Percentiles rank a stretch among this genome's conserved stretches.
phyloP scores from a whole-genome alignment of 2,113 vertebrate species.

The Megaleporinus macrocephalus region DNA sequence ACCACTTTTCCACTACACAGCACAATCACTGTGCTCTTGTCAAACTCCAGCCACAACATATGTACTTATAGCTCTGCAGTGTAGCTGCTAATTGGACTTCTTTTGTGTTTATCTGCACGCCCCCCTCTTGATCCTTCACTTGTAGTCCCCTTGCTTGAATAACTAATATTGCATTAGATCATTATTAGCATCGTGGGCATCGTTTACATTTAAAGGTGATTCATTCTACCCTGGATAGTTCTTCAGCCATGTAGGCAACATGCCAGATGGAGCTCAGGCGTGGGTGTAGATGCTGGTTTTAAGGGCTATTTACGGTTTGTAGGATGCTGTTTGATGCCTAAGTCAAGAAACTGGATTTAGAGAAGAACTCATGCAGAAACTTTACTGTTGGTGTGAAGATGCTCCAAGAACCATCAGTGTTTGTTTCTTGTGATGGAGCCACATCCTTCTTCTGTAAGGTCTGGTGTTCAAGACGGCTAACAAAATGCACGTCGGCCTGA shows the following conservation, averaged over 20 bases:
- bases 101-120: neutral
- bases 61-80: neutral
- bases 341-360: neutral
- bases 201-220: constrained; percentile 16
- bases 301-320: constrained; percentile 36
- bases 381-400: neutral
- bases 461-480: neutral
- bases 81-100: constrained; percentile 12
- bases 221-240: constrained; percentile 21
- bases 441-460: neutral
- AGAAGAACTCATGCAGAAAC: neutral
- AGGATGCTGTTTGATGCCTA: constrained; percentile 12
- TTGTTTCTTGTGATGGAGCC: neutral
- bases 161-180: neutral
- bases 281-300: constrained; percentile 31
- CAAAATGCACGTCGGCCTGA: constrained; percentile 11
- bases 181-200: constrained; percentile 24
- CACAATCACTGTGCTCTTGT: neutral
- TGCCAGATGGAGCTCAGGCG: constrained; percentile 16
- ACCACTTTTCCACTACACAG: too few relatives aligned
- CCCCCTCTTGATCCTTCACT: neutral
- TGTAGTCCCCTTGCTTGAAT: neutral
- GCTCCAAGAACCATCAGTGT: neutral
- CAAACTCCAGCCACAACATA: neutral
- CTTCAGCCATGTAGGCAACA: constrained; percentile 6